Percentiles rank a stretch among this genome's conserved stretches.
Evolutionary conservation across 1,140 invertebrate genomes (phyloP).

Genomic region (Bombus fervidus): DNA sequence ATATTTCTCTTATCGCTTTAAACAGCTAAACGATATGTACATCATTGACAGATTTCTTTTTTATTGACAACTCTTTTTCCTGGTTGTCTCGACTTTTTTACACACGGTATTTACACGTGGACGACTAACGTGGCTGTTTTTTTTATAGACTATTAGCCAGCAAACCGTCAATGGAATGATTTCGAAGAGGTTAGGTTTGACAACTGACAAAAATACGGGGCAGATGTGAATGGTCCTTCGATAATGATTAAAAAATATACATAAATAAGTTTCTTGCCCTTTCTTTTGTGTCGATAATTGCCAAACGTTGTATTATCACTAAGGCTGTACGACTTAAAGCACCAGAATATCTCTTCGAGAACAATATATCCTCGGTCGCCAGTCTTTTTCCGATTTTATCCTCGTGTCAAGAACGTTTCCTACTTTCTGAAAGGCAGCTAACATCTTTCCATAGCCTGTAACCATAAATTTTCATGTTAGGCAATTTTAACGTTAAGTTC

Average conservation of each 20-base stretch:
- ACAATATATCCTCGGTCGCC: too few relatives aligned
- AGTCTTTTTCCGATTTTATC: neutral
- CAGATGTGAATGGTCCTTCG: neutral
- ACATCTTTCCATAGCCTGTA: conserved; percentile 65
- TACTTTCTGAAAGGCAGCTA: conserved; percentile 22
- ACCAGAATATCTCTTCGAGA: conserved; percentile 11
- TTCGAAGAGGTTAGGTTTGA: neutral
- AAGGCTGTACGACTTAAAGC: conserved; percentile 7
- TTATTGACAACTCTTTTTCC: conserved; percentile 9
- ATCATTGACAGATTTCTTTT: conserved; percentile 28
- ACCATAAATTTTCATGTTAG: conserved; percentile 42
- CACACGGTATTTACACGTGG: conserved; percentile 60
- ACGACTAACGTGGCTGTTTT: conserved; percentile 7
- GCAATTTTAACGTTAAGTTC: neutral
- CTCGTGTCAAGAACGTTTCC: neutral
- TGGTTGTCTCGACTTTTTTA: conserved; percentile 40
- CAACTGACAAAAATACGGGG: neutral
- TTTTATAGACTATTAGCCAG: neutral
- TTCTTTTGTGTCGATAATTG: neutral
- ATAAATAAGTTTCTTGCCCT: neutral
- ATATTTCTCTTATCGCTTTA: conserved; percentile 20
- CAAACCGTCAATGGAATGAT: neutral
- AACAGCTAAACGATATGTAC: conserved; percentile 47
- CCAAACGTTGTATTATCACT: neutral
- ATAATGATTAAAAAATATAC: neutral